A percentile compares a stretch with the other conserved stretches of the same genome.
These are phyloP conservation scores for Ormyrus pomaceus DNA, from an alignment of 2,888 invertebrate species.

Conservation along the genomic window DNA sequence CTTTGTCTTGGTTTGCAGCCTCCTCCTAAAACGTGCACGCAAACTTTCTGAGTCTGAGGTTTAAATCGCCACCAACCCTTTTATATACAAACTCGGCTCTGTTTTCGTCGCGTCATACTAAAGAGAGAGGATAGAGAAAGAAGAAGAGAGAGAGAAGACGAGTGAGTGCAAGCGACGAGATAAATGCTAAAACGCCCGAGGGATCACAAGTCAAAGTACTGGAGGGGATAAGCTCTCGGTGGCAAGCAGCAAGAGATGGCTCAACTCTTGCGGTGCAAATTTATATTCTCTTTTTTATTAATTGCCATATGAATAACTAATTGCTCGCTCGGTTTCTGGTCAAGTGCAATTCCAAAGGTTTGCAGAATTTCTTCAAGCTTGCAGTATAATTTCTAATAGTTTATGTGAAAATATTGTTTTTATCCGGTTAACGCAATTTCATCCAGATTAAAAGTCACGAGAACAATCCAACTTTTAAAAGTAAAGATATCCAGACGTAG, in stretches of 20 bases:
- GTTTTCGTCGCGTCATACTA: too few species aligned
- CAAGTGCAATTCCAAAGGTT: too few species aligned
- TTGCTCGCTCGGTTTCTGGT: too few species aligned
- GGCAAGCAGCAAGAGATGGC: background rate
- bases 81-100: too few species aligned
- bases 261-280: background rate
- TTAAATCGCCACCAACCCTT: too few species aligned
- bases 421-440: background rate
- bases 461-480: background rate
- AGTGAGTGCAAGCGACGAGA: conserved; percentile 14
- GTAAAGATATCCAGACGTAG: background rate
- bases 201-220: background rate
- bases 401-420: background rate
- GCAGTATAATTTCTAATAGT: too few species aligned
- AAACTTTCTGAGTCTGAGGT: conserved; percentile 2
- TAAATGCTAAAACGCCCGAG: conserved; percentile 39
- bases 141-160: background rate
- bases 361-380: too few species aligned
- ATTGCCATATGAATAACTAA: background rate
- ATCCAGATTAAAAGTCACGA: background rate
- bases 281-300: conserved; percentile 18
- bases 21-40: background rate
- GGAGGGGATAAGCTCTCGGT: background rate
- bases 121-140: background rate
- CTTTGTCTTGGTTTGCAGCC: conserved; percentile 24